Evolutionary conservation across 2,888 invertebrate species (phyloP), one percentile per base, ranked within the genome.

Genomic region (Philaethria dido): DNA sequence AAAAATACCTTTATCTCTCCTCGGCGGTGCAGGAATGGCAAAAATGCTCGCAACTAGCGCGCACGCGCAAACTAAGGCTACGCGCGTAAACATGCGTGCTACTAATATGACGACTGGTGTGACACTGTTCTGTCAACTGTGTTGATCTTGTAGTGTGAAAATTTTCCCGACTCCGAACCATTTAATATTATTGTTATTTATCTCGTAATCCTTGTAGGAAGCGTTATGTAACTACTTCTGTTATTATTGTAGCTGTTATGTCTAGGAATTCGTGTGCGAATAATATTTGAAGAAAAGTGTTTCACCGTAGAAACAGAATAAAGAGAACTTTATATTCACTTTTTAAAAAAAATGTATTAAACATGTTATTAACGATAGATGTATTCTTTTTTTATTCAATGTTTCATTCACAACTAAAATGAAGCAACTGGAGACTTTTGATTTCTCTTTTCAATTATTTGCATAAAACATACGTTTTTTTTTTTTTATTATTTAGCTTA

Each of bases 11-110:
- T 83, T 84, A 59, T 83, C 82, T 54, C 83, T 78, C 36, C 75
- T 80, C 1, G 89, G 86, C 61, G 87, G 86, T 76, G 83, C 85
- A 69, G 86, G 79, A 5, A 76, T 72, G 13, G 80, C 80, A 52
- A 76, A 75, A 36, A 74, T 78, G 69, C 72, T 77, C 42, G 77
- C 82, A 39, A 85, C 72, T 25, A 90, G 76, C 73, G 85, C 89
- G 79, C 85, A 88, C 70, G 81, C 85, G 82, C 80, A 86, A 29
- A 90, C 66, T 48, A 87, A 65, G 14, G 78, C 77, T 45, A 60
- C 45, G 45, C 60, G 60, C 29, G 60, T 60, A 29, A 87, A 83
- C 90, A 90, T 90, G 75, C 86, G 87, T 83, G 77, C 78, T 68
- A 69, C 57, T 75, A 77, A 52, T 59, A 62, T 69, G 62, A 62